Base-by-base conservation (phyloP, 2,113 vertebrate species). In the Aviceda subcristata region DNA sequence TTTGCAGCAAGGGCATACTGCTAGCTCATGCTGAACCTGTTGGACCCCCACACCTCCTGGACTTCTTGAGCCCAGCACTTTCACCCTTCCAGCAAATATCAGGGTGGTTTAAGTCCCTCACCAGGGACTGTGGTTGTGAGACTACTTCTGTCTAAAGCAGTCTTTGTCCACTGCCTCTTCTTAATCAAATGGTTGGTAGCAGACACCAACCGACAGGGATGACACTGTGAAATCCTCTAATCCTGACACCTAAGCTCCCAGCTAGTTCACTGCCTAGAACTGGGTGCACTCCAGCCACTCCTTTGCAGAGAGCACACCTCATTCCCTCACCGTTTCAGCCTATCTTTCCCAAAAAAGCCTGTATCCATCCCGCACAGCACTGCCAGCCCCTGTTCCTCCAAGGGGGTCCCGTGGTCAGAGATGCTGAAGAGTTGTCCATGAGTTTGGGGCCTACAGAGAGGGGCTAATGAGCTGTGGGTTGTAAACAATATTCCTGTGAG, bases 361-460 rank as follows among this genome's bases (percentile, higher is more conserved):
- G 17, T 53, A 30, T 57, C 63, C 29, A 29, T 30, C 36, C 34
- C 9, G 0, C 63, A 56, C 15, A 69, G 32, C 56, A 9, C 10
- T 57, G 19, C 36, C 9, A 21, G 12, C 5, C 41, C 39, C 32
- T 62, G 10, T 51, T 74, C 38, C 29, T 90, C 59, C n/a, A 18
- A n/a, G 46, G 55, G 6, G 8, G 3, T 63, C 18, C 29, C 8
- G 1, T 24, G 26, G 34, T 36, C 46, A 34, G 8, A 56, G 55
- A 43, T 29, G 18, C 46, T 84, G 15, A 56, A 89, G 32, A 0
- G 0, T 12, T 76, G 48, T 39, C 76, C 14, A 0, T 53, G 89
- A 88, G 5, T 45, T 45, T 85, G 73, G 20, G 56, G 27, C 53
- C 34, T 50, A 38, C 10, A 46, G 62, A 79, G 67, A 46, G 29